Evolutionary conservation across 23 tunicate genomes (phyloP).

Genomic region (Styela clava): DNA sequence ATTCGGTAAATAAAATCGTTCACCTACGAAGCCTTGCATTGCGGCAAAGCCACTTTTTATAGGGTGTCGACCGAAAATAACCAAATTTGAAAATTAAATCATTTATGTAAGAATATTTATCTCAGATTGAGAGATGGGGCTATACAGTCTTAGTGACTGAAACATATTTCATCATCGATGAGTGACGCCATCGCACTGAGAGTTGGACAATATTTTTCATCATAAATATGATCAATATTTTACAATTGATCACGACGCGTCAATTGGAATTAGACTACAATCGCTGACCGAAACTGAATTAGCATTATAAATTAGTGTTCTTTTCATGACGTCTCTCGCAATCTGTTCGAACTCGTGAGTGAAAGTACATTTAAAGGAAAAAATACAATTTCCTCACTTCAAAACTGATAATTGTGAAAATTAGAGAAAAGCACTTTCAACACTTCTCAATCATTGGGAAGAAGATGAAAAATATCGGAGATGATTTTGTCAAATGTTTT

Average conservation of each 20-base stretch:
- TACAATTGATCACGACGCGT: neutral
- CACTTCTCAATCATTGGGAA: too few species aligned
- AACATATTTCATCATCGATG: too few species aligned
- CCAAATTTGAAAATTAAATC: too few species aligned
- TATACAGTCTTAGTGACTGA: too few species aligned
- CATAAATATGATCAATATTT: slow-evolving; percentile 6
- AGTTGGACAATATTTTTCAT: neutral
- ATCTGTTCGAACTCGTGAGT: neutral
- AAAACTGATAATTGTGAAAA: neutral
- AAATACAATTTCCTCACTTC: neutral
- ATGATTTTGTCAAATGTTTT: too few species aligned
- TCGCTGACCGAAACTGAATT: neutral
- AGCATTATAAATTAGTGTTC: neutral
- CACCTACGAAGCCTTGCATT: too few species aligned
- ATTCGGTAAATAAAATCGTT: too few species aligned
- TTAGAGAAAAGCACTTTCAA: neutral
- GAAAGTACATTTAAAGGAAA: neutral
- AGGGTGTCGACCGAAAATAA: too few species aligned
- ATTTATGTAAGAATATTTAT: too few species aligned
- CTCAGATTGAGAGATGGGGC: too few species aligned
- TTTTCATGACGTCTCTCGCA: neutral
- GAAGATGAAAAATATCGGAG: too few species aligned
- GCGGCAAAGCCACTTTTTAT: too few species aligned
- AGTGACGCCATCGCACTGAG: neutral
- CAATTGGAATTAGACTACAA: neutral